Evolutionary conservation across 2,888 invertebrate species (phyloP).

Genomic region (Trilocha varians): DNA sequence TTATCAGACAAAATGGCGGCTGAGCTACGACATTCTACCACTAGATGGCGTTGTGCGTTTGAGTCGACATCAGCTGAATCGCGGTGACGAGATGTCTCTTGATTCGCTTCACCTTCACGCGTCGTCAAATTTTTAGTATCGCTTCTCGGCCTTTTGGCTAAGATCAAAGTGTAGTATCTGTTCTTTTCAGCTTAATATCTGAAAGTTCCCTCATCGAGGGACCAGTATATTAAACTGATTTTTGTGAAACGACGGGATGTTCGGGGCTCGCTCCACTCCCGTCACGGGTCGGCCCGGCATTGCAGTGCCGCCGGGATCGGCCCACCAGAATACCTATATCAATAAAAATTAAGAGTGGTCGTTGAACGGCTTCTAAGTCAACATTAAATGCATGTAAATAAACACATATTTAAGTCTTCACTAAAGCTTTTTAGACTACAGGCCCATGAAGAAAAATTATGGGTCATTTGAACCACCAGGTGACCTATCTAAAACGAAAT

Average conservation of each 20-base stretch:
- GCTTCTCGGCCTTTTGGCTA: constrained; percentile 29
- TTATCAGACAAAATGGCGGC: no score
- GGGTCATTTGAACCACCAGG: no score
- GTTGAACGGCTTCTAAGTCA: no score
- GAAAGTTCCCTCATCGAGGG: constrained; percentile 30
- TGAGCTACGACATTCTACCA: no score
- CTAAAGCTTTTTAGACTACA: no score
- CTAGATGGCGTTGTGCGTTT: not conserved
- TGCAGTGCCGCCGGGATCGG: constrained; percentile 31
- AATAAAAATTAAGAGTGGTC: no score
- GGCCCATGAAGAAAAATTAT: no score
- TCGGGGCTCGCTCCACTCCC: constrained; percentile 32
- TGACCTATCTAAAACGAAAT: no score
- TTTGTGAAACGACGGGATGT: constrained; percentile 25
- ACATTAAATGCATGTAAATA: no score
- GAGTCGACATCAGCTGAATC: not conserved
- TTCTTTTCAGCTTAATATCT: constrained; percentile 31
- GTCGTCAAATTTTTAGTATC: constrained; percentile 4
- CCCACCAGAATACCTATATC: constrained; percentile 8
- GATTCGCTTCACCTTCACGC: not conserved
- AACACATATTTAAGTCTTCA: no score
- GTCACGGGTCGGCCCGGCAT: constrained; percentile 30
- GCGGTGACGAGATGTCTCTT: not conserved
- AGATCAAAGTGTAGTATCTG: constrained; percentile 29
- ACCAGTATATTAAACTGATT: constrained; percentile 32